Evolutionary conservation across 2,797 vertebrate species (phyloP).

Genomic region (Apodemus agrarius): DNA sequence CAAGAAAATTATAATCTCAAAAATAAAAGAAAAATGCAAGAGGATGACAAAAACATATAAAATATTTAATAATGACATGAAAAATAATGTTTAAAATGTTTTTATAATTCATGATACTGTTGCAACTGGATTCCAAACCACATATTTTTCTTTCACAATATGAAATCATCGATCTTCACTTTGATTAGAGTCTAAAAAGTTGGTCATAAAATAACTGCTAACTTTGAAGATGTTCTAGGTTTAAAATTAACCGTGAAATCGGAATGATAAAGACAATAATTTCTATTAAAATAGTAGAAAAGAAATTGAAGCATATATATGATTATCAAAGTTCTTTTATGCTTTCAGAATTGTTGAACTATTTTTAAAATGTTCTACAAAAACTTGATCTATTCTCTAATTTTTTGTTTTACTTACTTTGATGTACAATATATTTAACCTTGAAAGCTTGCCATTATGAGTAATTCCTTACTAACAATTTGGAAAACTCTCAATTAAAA

Average conservation of each 20-base stretch:
- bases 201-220: background rate
- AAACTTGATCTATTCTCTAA: background rate
- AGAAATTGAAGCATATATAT: background rate
- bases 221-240: background rate
- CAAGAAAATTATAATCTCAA: background rate
- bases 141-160: background rate
- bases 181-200: background rate
- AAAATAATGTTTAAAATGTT: background rate
- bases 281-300: background rate
- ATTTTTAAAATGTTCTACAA: background rate
- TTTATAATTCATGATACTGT: background rate
- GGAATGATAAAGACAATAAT: background rate
- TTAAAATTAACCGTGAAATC: background rate
- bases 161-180: background rate
- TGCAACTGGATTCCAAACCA: background rate
- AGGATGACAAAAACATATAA: background rate
- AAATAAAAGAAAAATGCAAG: background rate
- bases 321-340: background rate
- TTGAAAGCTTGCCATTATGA: background rate
- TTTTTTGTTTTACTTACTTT: background rate
- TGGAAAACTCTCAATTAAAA: background rate
- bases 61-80: background rate
- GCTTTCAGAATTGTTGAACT: background rate
- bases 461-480: slow-evolving; percentile 12
- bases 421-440: background rate